Evolutionary conservation across 1,140 invertebrate genomes (phyloP).

Genomic region (Solenopsis invicta): DNA sequence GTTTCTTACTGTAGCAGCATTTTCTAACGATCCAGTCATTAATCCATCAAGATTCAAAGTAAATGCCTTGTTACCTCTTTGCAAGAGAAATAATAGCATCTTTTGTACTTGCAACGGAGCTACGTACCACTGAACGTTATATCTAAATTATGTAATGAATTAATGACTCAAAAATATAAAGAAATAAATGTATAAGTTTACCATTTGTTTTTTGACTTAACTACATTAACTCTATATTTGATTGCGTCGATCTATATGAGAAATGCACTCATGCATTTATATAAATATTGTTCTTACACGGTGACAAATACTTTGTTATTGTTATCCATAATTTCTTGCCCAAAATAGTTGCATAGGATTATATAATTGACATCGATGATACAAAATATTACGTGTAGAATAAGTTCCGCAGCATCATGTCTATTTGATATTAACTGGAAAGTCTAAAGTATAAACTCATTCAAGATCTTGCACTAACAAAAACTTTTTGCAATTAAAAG

Average conservation of each 20-base stretch:
- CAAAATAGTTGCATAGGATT: neutral
- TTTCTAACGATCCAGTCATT: slow-evolving; percentile 9
- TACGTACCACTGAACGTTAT: slow-evolving; percentile 24
- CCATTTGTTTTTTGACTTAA: too few species aligned
- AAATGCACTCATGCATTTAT: too few species aligned
- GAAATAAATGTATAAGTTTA: neutral
- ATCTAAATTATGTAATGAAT: neutral
- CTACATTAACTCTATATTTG: too few species aligned
- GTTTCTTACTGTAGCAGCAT: slow-evolving; percentile 7
- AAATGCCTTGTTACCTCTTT: slow-evolving; percentile 16
- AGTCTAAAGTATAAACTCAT: neutral
- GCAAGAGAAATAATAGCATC: slow-evolving; percentile 8
- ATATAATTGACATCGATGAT: neutral
- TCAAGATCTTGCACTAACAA: neutral
- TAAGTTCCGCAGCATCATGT: neutral
- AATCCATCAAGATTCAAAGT: slow-evolving; percentile 12
- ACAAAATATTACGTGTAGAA: neutral
- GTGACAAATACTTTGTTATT: neutral
- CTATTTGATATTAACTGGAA: neutral
- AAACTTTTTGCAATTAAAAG: too few species aligned
- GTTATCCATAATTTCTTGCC: slow-evolving; percentile 29
- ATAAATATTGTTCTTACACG: neutral
- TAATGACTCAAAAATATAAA: neutral
- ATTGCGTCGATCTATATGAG: too few species aligned
- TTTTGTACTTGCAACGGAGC: slow-evolving; percentile 5